phyloP scores from a whole-genome alignment of 1,140 invertebrate genomes.

The Hestina assimilis region DNA sequence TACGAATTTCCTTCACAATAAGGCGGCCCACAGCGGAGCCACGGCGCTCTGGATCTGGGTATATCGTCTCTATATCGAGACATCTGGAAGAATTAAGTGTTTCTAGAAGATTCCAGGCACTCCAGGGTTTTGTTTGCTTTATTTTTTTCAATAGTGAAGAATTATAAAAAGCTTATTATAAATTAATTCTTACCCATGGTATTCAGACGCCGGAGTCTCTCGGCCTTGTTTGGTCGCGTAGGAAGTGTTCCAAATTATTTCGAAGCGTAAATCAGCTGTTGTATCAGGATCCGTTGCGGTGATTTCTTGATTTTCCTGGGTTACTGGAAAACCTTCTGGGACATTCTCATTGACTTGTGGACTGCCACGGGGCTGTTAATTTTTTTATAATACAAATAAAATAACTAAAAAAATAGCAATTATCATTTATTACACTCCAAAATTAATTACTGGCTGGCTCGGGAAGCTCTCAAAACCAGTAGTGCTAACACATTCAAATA shows the following conservation, averaged over 20 bases:
- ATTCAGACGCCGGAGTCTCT: slow-evolving; percentile 41
- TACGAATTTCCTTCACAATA: slow-evolving; percentile 55
- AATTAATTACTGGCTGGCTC: too few relatives aligned
- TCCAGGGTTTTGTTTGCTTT: too few relatives aligned
- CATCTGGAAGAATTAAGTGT: slow-evolving; percentile 42
- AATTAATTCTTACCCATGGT: slow-evolving; percentile 41
- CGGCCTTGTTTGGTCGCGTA: slow-evolving; percentile 78
- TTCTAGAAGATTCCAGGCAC: background rate
- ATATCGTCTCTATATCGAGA: slow-evolving; percentile 60
- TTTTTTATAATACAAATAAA: background rate
- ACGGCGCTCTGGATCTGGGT: slow-evolving; percentile 34
- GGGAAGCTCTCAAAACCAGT: background rate
- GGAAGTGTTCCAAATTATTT: slow-evolving; percentile 78
- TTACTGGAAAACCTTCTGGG: slow-evolving; percentile 56
- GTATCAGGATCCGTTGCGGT: slow-evolving; percentile 78
- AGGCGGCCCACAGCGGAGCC: slow-evolving; percentile 51
- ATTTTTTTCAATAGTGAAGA: too few relatives aligned
- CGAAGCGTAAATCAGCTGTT: slow-evolving; percentile 72
- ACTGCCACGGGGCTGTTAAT: slow-evolving; percentile 54
- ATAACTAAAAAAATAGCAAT: too few relatives aligned
- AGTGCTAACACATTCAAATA: background rate
- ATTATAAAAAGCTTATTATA: background rate
- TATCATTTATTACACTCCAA: too few relatives aligned
- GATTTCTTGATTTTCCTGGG: slow-evolving; percentile 41
- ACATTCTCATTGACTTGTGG: slow-evolving; percentile 78